Percentiles rank a stretch among this genome's conserved stretches.
phyloP scores from a whole-genome alignment of 2,888 invertebrate genomes.

The Alloplasta piceator region DNA sequence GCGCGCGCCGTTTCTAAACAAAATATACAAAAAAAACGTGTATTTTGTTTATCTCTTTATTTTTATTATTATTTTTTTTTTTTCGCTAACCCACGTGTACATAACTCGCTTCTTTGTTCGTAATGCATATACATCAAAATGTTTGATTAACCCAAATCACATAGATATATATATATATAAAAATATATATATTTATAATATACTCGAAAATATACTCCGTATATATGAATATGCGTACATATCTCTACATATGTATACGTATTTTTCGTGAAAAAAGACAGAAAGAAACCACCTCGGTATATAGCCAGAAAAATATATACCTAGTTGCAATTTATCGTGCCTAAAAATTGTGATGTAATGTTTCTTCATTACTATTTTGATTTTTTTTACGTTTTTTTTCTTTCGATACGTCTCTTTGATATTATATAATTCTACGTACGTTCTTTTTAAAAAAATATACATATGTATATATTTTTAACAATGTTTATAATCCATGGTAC shows the following conservation, averaged over 20 bases:
- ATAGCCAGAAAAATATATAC: slow-evolving; percentile 31
- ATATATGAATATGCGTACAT: slow-evolving; percentile 64
- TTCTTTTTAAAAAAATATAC: slow-evolving; percentile 25
- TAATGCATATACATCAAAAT: slow-evolving; percentile 80
- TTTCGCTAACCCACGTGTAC: slow-evolving; percentile 83
- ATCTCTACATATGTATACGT: slow-evolving; percentile 64
- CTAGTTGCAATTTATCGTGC: slow-evolving; percentile 58
- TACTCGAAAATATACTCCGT: slow-evolving; percentile 5
- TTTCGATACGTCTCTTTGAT: slow-evolving; percentile 62
- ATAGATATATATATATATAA: slow-evolving; percentile 7
- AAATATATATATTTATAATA: slow-evolving; percentile 6
- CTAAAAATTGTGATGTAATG: slow-evolving; percentile 68
- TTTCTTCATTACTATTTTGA: slow-evolving; percentile 60
- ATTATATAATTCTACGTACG: slow-evolving; percentile 62
- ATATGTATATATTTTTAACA: slow-evolving; percentile 1
- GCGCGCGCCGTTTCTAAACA: slow-evolving; percentile 52
- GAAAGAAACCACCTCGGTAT: slow-evolving; percentile 48
- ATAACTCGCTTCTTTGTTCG: slow-evolving; percentile 83
- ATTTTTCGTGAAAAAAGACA: slow-evolving; percentile 58
- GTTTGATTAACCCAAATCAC: slow-evolving; percentile 77
- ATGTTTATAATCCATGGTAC: slow-evolving; percentile 71
- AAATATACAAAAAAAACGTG: slow-evolving; percentile 1
- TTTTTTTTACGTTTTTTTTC: slow-evolving; percentile 60
- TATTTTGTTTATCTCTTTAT: slow-evolving; percentile 39
- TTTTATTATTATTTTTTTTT: slow-evolving; percentile 70